A percentile compares a stretch with the other conserved stretches of the same genome.
Conservation (phyloP, 2,888 invertebrate genomes). For the Cantharis lateralis region DNA sequence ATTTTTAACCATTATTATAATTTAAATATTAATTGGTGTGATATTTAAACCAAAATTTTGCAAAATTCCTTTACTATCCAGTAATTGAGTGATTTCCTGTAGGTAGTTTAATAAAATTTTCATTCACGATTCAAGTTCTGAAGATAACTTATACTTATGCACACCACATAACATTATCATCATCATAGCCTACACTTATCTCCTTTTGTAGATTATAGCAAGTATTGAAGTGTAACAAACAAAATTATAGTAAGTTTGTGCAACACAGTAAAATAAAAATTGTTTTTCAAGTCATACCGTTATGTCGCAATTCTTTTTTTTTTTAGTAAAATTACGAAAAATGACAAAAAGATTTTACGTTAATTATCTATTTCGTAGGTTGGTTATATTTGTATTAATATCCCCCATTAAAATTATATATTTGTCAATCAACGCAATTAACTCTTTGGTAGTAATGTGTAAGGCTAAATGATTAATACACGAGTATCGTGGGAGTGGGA, state of each 20-base stretch:
- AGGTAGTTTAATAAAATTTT: neutral
- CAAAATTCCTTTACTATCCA: neutral
- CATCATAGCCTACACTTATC: neutral
- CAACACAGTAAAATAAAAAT: neutral
- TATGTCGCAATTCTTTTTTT: neutral
- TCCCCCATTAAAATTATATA: neutral
- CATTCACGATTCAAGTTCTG: neutral
- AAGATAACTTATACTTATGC: neutral
- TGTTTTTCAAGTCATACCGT: neutral
- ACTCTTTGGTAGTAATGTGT: neutral
- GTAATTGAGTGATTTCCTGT: neutral
- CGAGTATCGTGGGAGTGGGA: conserved; percentile 28
- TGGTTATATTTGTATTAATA: neutral
- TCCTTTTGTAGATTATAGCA: neutral
- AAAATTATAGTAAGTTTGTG: neutral
- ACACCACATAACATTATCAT: neutral
- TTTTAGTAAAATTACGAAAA: neutral
- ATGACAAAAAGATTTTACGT: neutral
- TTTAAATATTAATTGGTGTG: no score
- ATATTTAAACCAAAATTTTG: neutral
- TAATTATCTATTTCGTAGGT: neutral
- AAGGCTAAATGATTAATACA: conserved; percentile 14
- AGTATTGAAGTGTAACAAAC: neutral
- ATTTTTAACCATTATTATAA: no score
- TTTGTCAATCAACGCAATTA: neutral